A percentile compares a stretch with the other conserved stretches of the same genome.
phyloP scores from a whole-genome alignment of 2,797 vertebrate genomes.

The Paramormyrops hopkinsi region DNA sequence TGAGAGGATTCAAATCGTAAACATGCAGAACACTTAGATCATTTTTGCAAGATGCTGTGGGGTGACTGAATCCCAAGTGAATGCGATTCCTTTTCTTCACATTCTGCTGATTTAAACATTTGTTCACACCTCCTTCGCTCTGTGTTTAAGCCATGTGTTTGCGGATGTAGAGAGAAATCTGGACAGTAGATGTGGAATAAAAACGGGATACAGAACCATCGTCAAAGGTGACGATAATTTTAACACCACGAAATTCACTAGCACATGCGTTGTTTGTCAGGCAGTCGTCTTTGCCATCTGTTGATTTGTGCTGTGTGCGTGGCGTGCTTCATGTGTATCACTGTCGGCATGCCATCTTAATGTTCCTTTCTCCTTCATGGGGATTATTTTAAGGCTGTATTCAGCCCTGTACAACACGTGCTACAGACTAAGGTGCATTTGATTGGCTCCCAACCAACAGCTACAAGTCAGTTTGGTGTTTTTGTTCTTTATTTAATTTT shows the following conservation, averaged over 20 bases:
- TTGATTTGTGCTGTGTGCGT: background rate
- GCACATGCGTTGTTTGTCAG: background rate
- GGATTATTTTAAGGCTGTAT: background rate
- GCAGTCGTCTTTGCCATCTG: background rate
- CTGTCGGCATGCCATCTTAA: background rate
- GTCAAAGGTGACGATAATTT: background rate
- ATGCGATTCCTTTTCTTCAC: background rate
- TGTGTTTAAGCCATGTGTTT: background rate
- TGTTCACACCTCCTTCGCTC: background rate
- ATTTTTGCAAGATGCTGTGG: background rate
- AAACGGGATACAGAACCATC: background rate
- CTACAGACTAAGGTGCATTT: background rate
- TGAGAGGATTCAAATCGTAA: background rate
- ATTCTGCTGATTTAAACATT: background rate
- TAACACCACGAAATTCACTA: background rate
- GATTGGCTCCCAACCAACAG: background rate
- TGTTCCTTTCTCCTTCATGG: background rate
- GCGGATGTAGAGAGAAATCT: background rate
- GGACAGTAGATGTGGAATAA: background rate
- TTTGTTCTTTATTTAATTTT: background rate
- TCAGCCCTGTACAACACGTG: background rate
- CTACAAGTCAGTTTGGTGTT: background rate
- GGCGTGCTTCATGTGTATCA: background rate
- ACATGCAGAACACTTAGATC: background rate
- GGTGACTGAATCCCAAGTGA: background rate